Base-by-base conservation (phyloP, 2,797 vertebrate genomes). In the Poecilia picta region DNA sequence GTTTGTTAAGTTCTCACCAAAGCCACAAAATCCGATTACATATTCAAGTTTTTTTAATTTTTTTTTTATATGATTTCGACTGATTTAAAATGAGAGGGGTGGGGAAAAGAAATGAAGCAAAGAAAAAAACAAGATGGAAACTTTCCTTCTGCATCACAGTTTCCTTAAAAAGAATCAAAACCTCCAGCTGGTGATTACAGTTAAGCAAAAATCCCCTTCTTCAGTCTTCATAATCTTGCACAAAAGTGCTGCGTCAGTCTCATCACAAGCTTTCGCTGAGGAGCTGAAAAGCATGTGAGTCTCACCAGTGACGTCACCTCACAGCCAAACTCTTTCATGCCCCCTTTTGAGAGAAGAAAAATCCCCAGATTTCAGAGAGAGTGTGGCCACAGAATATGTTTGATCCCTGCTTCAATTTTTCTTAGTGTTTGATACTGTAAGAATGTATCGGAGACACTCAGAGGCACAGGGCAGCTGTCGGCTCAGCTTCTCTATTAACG, bases 221-320 rank as follows among this genome's bases (percentile, higher is more conserved):
- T 77, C 64, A 75, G 74, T 82, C 77, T 72, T 75, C 33, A n/a
- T 80, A 81, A 84, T 87, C 87, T 80, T 73, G 59, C 49, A 71
- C 73, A 85, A 33, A 92, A 93, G 74, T 74, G 85, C 89, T 88
- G 88, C 36, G 81, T 93, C 92, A 92, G 88, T 89, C 87, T 83
- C 82, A 79, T 83, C 89, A 83, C 84, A 55, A 71, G 87, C 89
- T 89, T 92, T 76, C 79, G 80, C 87, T 75, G 86, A 81, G 74
- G 72, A 16, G 83, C 82, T 86, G 86, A 85, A 87, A 87, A 89
- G 85, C 84, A 53, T 47, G 81, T 82, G 81, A 83, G 81, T 88
- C 89, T 93, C 74, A 90, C 83, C 84, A 78, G 71, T 92, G 90
- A 92, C 91, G 89, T 93, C 89, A 94, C 88, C 88, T 79, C 85